Conservation (phyloP, 2,797 vertebrate species). For the Aratinga solstitialis region DNA sequence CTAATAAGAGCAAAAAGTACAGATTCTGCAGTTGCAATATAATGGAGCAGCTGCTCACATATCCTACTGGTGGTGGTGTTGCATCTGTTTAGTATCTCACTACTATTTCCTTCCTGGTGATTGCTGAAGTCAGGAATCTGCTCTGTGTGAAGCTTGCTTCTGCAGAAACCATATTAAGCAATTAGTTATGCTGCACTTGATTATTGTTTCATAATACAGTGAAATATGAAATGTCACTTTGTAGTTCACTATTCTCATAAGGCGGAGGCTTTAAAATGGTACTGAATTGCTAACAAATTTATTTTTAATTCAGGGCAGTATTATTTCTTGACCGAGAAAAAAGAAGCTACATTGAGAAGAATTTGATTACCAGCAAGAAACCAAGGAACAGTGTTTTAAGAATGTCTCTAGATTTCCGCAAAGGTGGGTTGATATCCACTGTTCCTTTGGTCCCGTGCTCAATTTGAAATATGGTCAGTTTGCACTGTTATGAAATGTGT, state of each 20-base stretch:
- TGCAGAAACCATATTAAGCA: background rate
- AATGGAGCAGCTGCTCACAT: background rate
- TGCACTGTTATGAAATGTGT: background rate
- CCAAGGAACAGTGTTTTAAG: constrained; percentile 84
- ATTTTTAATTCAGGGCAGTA: constrained; percentile 79
- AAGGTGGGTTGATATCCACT: constrained; percentile 79
- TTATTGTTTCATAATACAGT: background rate
- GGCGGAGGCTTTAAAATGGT: background rate
- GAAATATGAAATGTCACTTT: background rate
- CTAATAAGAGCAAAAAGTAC: background rate
- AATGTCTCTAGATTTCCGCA: constrained; percentile 89
- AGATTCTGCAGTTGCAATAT: background rate
- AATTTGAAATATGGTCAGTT: background rate
- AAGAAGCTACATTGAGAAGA: constrained; percentile 77
- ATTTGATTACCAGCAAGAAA: constrained; percentile 78
- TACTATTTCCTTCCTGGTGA: background rate
- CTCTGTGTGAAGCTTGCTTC: background rate
- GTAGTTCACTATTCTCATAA: background rate
- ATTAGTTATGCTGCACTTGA: background rate
- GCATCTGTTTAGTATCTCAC: background rate
- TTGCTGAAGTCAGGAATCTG: background rate
- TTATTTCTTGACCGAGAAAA: constrained; percentile 90
- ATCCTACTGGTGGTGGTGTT: background rate
- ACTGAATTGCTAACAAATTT: background rate
- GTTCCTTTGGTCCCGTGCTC: background rate